A percentile compares a stretch with the other conserved stretches of the same genome.
Conservation (phyloP, 2,888 invertebrate species). For the Enchytraeus crypticus region DNA sequence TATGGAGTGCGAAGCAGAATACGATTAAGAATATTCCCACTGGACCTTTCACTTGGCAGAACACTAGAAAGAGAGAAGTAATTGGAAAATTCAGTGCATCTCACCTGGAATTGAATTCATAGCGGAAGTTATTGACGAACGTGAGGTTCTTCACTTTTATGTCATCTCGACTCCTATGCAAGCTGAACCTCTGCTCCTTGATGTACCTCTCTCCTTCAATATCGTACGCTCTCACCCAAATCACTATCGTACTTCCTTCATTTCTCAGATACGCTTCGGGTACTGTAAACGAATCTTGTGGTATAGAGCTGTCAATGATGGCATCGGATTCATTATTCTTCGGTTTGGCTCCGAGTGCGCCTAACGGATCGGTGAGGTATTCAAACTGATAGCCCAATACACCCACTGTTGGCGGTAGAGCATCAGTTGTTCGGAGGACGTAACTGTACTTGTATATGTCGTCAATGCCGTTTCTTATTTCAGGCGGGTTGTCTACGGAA, state of each 20-base stretch:
- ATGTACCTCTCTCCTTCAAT: background rate
- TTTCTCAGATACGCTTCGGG: background rate
- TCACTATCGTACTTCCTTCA: constrained; percentile 3
- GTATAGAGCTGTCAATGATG: background rate
- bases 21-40: too few relatives aligned
- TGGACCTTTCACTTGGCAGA: too few relatives aligned
- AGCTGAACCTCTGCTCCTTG: background rate
- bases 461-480: background rate
- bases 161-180: background rate
- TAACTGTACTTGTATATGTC: background rate
- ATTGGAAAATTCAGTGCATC: background rate
- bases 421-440: constrained; percentile 5
- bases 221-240: constrained; percentile 7
- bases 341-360: background rate
- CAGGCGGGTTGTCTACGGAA: too few relatives aligned
- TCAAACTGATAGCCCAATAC: constrained; percentile 2
- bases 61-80: too few relatives aligned
- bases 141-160: background rate
- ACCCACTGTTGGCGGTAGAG: background rate
- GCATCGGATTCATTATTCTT: background rate
- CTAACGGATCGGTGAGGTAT: background rate
- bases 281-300: background rate
- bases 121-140: background rate
- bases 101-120: constrained; percentile 9
- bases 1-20: too few relatives aligned